Conservation (phyloP, 1,140 invertebrate species). For the Anthonomus grandis region DNA sequence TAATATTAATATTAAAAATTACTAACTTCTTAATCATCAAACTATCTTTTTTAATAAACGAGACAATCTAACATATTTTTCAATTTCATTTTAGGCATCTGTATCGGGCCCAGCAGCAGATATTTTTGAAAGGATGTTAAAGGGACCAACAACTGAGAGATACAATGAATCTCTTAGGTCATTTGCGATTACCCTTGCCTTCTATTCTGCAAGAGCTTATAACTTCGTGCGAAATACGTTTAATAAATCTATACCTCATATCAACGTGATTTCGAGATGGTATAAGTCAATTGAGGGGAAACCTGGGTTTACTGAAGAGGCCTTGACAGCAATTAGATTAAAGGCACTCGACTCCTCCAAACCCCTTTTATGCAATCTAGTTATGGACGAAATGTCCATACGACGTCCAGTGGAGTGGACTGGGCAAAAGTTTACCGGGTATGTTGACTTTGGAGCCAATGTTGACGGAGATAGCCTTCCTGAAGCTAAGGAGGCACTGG, state of each 20-base stretch:
- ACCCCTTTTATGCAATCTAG: slow-evolving; percentile 33
- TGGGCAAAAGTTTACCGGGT: slow-evolving; percentile 35
- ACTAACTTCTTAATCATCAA: too few relatives aligned
- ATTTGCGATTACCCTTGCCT: slow-evolving; percentile 30
- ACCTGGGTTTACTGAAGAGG: slow-evolving; percentile 46
- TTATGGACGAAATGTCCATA: slow-evolving; percentile 48
- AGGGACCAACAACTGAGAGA: too few relatives aligned
- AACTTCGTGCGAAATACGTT: slow-evolving; percentile 24
- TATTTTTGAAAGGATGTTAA: too few relatives aligned
- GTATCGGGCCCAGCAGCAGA: too few relatives aligned
- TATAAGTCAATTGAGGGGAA: slow-evolving; percentile 42
- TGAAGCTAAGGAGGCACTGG: too few relatives aligned
- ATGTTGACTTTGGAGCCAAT: slow-evolving; percentile 41
- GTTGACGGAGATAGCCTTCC: slow-evolving; percentile 32
- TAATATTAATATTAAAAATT: too few relatives aligned
- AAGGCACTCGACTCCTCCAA: slow-evolving; percentile 20
- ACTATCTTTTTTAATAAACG: too few relatives aligned
- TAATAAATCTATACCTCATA: slow-evolving; percentile 39
- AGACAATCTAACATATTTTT: too few relatives aligned
- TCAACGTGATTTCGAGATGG: slow-evolving; percentile 45
- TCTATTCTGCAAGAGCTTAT: slow-evolving; percentile 29
- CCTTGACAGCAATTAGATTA: slow-evolving; percentile 38
- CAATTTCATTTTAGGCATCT: too few relatives aligned
- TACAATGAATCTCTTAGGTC: too few relatives aligned
- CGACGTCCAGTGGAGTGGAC: slow-evolving; percentile 41